Evolutionary conservation across 2,113 vertebrate species (phyloP), one percentile per base, ranked within the genome.

Genomic region (Scatophagus argus): DNA sequence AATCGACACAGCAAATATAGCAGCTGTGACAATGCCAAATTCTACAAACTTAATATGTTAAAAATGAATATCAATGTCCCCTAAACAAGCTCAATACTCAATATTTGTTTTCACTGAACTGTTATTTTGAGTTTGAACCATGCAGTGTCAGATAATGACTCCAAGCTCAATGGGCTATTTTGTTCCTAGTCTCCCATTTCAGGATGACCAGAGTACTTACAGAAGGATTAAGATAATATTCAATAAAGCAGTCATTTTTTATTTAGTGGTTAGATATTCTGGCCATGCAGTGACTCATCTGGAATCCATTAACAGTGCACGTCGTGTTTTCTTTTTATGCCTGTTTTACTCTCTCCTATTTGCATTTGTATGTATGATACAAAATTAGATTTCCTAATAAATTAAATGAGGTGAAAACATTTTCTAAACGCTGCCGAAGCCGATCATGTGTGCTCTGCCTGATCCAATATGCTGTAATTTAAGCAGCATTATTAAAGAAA

Each of bases 161-260:
- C 52, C 6, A 47, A 52, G 68, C 71, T 59, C 21, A 62, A 81
- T 75, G 41, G 61, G 3, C 43, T 41, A 67, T 71, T 83, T 70
- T 60, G 17, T 60, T 80, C 32, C 84, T 58, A 65, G 41, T 63
- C 13, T 55, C 54, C n/a, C 31, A 49, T 80, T 74, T 54, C 32
- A 76, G 38, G 49, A 25, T 60, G 56, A 46, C 66, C 65, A 51
- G 63, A 44, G 64, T 74, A 73, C 46, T 83, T 68, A n/a, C n/a
- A 41, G 49, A 61, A 55, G 34, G 67, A 83, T 85, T 51, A 67
- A 60, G 55, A 74, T 79, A 67, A 79, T 69, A 83, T 85, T 88
- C 27, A 74, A 49, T 61, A 47, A 81, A 79, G 55, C 39, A 76
- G 8, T 47, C 5, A 25, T 49, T 72, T 70, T 58, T 58, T n/a